Evolutionary conservation across 1,140 invertebrate genomes (phyloP), one percentile per base, ranked within the genome.

Genomic region (Cydia fagiglandana): DNA sequence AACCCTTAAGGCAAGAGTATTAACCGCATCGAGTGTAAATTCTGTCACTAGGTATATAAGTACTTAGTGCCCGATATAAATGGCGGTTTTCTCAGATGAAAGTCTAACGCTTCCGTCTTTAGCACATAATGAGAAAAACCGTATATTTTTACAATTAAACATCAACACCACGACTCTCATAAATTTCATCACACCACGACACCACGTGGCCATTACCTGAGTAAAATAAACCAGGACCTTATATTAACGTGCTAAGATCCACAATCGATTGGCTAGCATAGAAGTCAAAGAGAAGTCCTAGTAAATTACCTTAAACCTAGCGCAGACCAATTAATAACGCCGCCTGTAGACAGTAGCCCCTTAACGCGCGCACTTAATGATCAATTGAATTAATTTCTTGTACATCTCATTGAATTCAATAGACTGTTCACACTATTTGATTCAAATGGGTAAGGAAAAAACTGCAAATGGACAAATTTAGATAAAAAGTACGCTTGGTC

Each of bases 301-400:
- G 17, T 70, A 70, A 70, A 70, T 70, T 70, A 70, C 30, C 66
- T 70, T 45, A 70, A 70, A 17, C 38, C 66, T 34, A 70, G 10
- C 24, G 30, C 34, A 17, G 15, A 38, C 66, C 66, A 70, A 70
- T 70, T 70, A 70, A 70, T 70, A 70, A 70, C 66, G 13, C n/a
- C 34, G 7, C 38, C 34, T 70, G 66, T 38, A 70, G 66, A 17
- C n/a, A 38, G 30, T n/a, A 70, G 66, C 30, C 66, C 66, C n/a
- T n/a, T 38, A 45, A n/a, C 34, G 66, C 34, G 4, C 66, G 9
- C 30, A 24, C 66, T 34, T 70, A 70, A 70, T 41, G 66, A 70
- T 70, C 66, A 70, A 70, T 70, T 45, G 66, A 70, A 70, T 70
- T 70, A 70, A 70, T 70, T 70, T 70, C 34, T 70, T 66, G 64